phyloP scores from a whole-genome alignment of 2,113 vertebrate genomes.

The Pollimyrus isidori region DNA sequence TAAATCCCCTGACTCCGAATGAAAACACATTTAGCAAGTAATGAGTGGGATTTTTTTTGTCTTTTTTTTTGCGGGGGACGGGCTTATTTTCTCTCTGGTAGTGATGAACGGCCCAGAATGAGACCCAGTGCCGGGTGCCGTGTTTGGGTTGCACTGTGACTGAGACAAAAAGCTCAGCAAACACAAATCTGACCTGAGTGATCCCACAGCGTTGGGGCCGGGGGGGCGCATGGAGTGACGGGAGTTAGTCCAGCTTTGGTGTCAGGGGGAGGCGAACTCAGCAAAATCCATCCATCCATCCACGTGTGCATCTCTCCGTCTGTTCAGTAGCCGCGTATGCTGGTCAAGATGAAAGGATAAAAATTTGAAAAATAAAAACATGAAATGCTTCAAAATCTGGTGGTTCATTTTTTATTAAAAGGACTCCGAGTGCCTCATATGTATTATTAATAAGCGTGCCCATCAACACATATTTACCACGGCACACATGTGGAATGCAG shows the following conservation, averaged over 20 bases:
- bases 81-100: not conserved
- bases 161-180: not conserved
- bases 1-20: conserved; percentile 25
- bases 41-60: conserved; percentile 23
- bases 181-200: not conserved
- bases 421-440: not conserved
- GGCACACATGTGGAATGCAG: not conserved
- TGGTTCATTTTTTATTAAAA: not conserved
- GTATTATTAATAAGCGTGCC: not conserved
- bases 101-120: not conserved
- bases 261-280: not conserved
- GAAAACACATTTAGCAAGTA: conserved; percentile 39
- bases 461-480: not conserved
- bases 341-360: not conserved
- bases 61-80: not conserved
- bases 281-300: not conserved
- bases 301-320: not conserved
- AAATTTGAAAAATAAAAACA: not conserved
- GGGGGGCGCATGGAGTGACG: not conserved
- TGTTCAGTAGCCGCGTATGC: not conserved
- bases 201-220: not conserved
- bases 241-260: not conserved
- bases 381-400: not conserved
- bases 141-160: not conserved
- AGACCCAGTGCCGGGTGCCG: not conserved